These are phyloP conservation scores for Strix aluco DNA, from an alignment of 2,113 vertebrate genomes.

Conservation along the genomic window DNA sequence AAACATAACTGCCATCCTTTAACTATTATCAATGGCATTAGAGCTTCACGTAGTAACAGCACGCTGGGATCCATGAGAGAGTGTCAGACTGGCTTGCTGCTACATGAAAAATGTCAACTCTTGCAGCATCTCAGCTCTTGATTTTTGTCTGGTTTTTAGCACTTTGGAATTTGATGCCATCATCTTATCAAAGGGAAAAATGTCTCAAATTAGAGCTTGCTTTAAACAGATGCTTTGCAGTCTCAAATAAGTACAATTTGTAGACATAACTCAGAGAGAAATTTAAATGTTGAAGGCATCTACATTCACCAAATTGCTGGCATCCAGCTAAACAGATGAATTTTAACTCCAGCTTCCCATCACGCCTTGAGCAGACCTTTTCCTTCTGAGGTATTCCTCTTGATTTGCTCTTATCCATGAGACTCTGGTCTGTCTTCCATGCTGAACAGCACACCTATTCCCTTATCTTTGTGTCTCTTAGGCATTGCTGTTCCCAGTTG, in stretches of 20 bases:
- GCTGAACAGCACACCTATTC: neutral
- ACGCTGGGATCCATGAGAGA: neutral
- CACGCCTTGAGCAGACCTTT: neutral
- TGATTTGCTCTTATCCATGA: neutral
- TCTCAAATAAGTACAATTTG: neutral
- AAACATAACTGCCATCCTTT: neutral
- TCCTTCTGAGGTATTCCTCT: neutral
- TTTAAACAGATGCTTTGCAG: conserved; percentile 32
- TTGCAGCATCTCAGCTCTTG: conserved; percentile 3
- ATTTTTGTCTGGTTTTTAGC: conserved; percentile 48
- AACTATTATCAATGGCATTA: conserved; percentile 30
- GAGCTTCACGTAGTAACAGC: conserved; percentile 18
- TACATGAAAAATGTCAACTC: conserved; percentile 51
- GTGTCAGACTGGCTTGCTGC: conserved; percentile 53
- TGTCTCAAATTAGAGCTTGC: conserved; percentile 41
- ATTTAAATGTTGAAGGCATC: neutral
- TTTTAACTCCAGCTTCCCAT: neutral
- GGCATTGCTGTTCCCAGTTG: neutral
- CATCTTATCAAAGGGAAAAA: conserved; percentile 34
- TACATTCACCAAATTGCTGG: neutral
- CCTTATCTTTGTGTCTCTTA: neutral
- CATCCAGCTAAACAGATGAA: neutral
- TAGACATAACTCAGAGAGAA: neutral
- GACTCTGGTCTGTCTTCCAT: neutral
- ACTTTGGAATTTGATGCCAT: conserved; percentile 23